Evolutionary conservation across 37 sponge, comb jelly and placozoan species (phyloP), one percentile per base, ranked within the genome.

Genomic region (Haliclona indistincta): DNA sequence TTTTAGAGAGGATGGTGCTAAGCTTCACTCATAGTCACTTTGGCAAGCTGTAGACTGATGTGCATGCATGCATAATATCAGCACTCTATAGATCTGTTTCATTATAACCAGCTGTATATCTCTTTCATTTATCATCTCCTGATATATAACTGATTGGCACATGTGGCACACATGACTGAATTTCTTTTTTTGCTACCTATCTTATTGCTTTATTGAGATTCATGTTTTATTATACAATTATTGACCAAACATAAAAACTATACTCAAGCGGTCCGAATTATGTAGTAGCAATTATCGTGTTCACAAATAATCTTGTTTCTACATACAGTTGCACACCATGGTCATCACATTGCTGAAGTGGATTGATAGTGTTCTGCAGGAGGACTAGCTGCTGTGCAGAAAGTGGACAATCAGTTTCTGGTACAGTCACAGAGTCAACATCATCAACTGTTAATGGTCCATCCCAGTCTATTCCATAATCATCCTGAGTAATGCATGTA

Each of bases 391-490:
- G 25, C 26, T 60, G 17, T 23, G 7, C 32, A 11, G 7, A 10
- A 20, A 60, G 7, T 22, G 30, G 32, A 22, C 32, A 29, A 8
- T 22, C 8, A 60, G 62, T 60, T 10, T 23, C 62, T 29, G 62
- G 62, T 29, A 60, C 32, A 60, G 25, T 60, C 7, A 60, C 62
- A 23, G 7, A 22, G 8, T 60, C 62, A 23, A 23, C 17, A 23
- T 23, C 62, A 23, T 60, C 25, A 10, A 22, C 26, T 29, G 26
- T 22, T 10, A 60, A 10, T 10, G 62, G 62, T 20, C 62, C 62
- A 29, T 60, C 64, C 28, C 64, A 44, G 22, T 42, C 76, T 47
- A 61, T 76, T 63, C 76, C 76, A 0, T 64, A 63, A 49, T 43
- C 66, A 30, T 42, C 41, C 25, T 39, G 49, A 63, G 49, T 39